Percentiles rank a stretch among this genome's conserved stretches.
Evolutionary conservation across 2,888 invertebrate genomes (phyloP).

Genomic region (Lasioglossum vierecki): DNA sequence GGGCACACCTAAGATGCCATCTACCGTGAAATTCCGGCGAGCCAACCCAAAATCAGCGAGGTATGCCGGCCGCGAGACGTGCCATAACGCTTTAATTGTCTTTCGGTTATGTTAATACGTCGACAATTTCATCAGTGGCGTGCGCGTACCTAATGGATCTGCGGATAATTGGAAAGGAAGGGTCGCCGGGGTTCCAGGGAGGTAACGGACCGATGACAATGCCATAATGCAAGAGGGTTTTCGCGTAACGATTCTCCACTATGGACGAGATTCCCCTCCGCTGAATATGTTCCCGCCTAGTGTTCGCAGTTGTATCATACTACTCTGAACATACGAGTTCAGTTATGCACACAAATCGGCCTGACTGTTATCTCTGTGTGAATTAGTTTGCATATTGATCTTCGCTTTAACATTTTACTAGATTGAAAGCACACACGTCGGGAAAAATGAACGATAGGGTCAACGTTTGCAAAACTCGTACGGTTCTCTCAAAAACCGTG

Average conservation of each 20-base stretch:
- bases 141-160: constrained; percentile 79
- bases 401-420: neutral
- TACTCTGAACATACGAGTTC: constrained; percentile 14
- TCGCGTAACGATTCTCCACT: constrained; percentile 65
- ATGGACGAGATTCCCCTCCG: constrained; percentile 47
- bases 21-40: constrained; percentile 43
- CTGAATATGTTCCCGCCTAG: constrained; percentile 45
- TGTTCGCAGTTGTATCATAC: constrained; percentile 17
- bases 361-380: constrained; percentile 23
- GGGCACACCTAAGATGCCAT: constrained; percentile 26
- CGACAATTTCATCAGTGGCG: constrained; percentile 78
- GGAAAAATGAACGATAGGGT: neutral
- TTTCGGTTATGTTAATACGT: constrained; percentile 81
- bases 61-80: constrained; percentile 34
- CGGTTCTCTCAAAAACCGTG: neutral
- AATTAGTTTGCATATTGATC: constrained; percentile 27
- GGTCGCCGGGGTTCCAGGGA: constrained; percentile 46
- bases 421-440: neutral
- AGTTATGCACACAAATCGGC: neutral
- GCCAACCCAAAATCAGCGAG: constrained; percentile 45
- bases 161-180: constrained; percentile 77
- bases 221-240: constrained; percentile 69
- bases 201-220: constrained; percentile 71
- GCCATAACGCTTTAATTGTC: constrained; percentile 76
- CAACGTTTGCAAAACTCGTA: neutral